Conservation (phyloP, 2,113 vertebrate species). For the Trogon surrucura region DNA sequence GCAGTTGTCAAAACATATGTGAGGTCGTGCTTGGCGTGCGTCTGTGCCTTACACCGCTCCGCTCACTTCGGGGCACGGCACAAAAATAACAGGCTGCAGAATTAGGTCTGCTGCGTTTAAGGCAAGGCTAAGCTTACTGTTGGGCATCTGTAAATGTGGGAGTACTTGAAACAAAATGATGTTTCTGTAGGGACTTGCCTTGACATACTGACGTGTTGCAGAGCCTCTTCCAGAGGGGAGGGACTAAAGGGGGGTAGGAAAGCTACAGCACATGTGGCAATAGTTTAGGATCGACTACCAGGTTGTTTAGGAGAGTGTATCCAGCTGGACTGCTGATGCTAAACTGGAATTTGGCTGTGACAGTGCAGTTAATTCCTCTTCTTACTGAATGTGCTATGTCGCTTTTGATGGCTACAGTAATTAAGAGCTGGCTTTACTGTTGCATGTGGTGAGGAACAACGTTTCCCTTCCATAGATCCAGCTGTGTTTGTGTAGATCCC, state of each 20-base stretch:
- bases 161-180: neutral
- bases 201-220: neutral
- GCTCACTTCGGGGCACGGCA: neutral
- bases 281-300: fast-evolving
- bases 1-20: neutral
- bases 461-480: neutral
- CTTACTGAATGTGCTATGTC: neutral
- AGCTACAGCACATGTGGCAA: neutral
- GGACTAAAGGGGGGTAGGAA: neutral
- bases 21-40: fast-evolving
- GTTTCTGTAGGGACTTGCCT: neutral
- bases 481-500: neutral
- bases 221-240: neutral
- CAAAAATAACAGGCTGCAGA: neutral
- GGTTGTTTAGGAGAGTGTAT: neutral
- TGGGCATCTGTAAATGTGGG: neutral
- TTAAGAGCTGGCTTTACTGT: neutral
- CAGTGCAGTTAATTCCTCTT: neutral
- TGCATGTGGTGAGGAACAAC: neutral
- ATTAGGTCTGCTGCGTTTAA: neutral
- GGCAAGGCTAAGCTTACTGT: neutral
- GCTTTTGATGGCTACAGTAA: neutral
- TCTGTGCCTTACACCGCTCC: neutral
- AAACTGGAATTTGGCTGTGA: neutral
- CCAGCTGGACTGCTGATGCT: neutral